A percentile compares a stretch with the other conserved stretches of the same genome.
Evolutionary conservation across 2,113 vertebrate genomes (phyloP).

Genomic region (Oryzias javanicus): DNA sequence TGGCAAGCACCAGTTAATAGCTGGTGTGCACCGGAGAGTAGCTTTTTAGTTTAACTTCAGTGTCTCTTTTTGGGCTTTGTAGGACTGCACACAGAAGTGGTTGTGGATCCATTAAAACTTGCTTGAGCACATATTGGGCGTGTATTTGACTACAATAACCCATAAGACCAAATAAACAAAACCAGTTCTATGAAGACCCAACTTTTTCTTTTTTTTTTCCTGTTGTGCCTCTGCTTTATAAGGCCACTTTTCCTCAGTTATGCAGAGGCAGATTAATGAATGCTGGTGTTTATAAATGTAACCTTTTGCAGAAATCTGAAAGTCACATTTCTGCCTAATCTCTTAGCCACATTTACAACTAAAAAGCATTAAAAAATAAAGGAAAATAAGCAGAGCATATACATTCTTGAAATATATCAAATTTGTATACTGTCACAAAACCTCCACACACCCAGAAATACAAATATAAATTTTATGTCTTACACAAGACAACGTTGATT

Average conservation of each 20-base stretch:
- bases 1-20: too few species aligned
- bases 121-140: slow-evolving; percentile 6
- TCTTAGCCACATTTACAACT: slow-evolving; percentile 23
- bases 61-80: too few species aligned
- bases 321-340: slow-evolving; percentile 15
- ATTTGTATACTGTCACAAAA: slow-evolving; percentile 57
- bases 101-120: slow-evolving; percentile 17
- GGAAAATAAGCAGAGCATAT: slow-evolving; percentile 27
- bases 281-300: slow-evolving; percentile 47
- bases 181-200: slow-evolving; percentile 5
- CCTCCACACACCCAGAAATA: slow-evolving; percentile 52
- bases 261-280: slow-evolving; percentile 36
- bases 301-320: too few species aligned
- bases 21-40: too few species aligned
- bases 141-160: slow-evolving; percentile 4
- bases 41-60: too few species aligned
- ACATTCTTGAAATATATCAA: slow-evolving; percentile 61
- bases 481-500: slow-evolving; percentile 49
- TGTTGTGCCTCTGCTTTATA: slow-evolving; percentile 17
- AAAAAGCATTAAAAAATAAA: slow-evolving; percentile 28
- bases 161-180: too few species aligned
- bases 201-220: background rate
- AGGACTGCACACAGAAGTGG: slow-evolving; percentile 43
- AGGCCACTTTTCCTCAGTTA: slow-evolving; percentile 39
- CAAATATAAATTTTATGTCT: slow-evolving; percentile 66